Conservation (phyloP, 2,888 invertebrate species). For the Rhimphoctona megacephalus region DNA sequence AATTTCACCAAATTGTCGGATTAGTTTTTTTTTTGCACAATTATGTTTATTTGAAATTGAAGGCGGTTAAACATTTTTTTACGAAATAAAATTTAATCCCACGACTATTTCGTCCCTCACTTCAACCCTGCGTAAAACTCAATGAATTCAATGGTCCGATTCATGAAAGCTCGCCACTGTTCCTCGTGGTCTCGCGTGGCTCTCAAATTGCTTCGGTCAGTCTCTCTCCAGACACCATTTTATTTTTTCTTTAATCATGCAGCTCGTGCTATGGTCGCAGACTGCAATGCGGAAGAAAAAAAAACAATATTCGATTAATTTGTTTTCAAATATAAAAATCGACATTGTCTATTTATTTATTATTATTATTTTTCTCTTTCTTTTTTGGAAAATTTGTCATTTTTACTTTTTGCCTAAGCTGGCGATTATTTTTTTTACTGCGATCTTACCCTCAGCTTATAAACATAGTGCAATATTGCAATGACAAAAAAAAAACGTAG, state of each 20-base stretch:
- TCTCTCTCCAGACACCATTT: background rate
- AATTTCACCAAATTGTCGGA: background rate
- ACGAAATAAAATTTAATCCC: background rate
- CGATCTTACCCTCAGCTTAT: background rate
- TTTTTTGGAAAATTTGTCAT: background rate
- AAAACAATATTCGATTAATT: background rate
- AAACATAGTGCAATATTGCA: slow-evolving; percentile 6
- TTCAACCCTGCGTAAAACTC: slow-evolving; percentile 47
- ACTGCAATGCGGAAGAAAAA: background rate
- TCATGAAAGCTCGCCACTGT: slow-evolving; percentile 63
- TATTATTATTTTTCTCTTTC: too few species aligned
- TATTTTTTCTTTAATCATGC: background rate
- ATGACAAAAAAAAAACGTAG: background rate
- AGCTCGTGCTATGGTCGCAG: background rate
- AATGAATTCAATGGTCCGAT: slow-evolving; percentile 65
- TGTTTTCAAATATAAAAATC: background rate
- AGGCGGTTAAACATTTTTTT: background rate
- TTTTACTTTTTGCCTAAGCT: background rate
- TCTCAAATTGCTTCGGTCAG: slow-evolving; percentile 24
- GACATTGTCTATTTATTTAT: background rate
- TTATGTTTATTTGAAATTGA: background rate
- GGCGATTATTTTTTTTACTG: background rate
- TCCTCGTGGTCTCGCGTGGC: slow-evolving; percentile 29
- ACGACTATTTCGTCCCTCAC: slow-evolving; percentile 25
- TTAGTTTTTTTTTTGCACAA: background rate